Percentiles rank a stretch among this genome's conserved stretches.
phyloP scores from a whole-genome alignment of 2,888 invertebrate species.

The Scaptomyza parva region DNA sequence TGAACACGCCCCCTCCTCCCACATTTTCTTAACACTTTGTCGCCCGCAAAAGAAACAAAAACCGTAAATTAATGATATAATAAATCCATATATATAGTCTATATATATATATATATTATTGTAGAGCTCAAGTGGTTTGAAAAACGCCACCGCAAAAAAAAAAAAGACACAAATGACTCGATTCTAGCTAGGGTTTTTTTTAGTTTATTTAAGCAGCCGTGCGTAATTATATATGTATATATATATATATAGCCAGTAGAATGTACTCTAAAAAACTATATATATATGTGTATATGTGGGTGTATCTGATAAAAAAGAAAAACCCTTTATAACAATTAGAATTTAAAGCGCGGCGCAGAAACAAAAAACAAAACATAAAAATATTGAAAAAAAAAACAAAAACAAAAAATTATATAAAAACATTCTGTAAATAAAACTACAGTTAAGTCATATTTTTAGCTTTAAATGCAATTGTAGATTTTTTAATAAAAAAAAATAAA shows the following conservation, averaged over 20 bases:
- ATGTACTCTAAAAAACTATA: slow-evolving; percentile 76
- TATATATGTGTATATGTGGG: slow-evolving; percentile 8
- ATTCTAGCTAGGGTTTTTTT: slow-evolving; percentile 71
- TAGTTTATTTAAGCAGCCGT: slow-evolving; percentile 59
- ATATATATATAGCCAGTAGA: slow-evolving; percentile 74
- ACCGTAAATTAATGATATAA: slow-evolving; percentile 22
- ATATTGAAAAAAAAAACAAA: slow-evolving; percentile 38
- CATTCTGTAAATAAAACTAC: slow-evolving; percentile 81
- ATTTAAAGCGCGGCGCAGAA: slow-evolving; percentile 68
- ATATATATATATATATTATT: slow-evolving; percentile 10
- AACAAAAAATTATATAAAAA: slow-evolving; percentile 30
- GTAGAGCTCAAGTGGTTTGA: slow-evolving; percentile 56
- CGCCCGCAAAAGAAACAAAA: slow-evolving; percentile 38
- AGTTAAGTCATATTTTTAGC: slow-evolving; percentile 85
- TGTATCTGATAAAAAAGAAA: slow-evolving; percentile 29
- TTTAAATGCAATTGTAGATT: slow-evolving; percentile 82
- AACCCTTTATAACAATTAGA: slow-evolving; percentile 52
- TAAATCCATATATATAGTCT: slow-evolving; percentile 14
- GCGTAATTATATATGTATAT: slow-evolving; percentile 37
- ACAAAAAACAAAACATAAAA: slow-evolving; percentile 31
- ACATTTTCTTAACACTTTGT: slow-evolving; percentile 50
- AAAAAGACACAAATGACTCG: slow-evolving; percentile 43
- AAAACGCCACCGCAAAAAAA: slow-evolving; percentile 30
- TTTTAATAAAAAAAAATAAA: no score
- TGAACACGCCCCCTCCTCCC: slow-evolving; percentile 20